Percentiles rank a stretch among this genome's conserved stretches.
These are phyloP conservation scores for Ascidia mentula DNA, from an alignment of 23 tunicate species.

Conservation along the genomic window DNA sequence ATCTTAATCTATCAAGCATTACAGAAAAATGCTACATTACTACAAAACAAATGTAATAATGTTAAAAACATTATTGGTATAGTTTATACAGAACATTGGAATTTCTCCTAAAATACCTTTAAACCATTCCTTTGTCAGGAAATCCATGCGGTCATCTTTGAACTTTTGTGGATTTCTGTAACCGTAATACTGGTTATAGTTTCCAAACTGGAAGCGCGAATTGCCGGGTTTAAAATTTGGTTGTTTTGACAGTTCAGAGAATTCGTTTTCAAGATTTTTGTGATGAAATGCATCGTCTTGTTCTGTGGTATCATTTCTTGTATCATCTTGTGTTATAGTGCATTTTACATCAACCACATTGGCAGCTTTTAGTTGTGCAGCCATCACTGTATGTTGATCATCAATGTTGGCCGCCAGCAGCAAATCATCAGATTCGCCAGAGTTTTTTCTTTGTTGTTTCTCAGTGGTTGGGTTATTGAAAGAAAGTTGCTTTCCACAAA, in stretches of 20 bases:
- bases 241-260: not conserved
- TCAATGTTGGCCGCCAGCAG: conserved; percentile 5
- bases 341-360: not conserved
- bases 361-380: not conserved
- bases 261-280: not conserved
- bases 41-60: too few species aligned
- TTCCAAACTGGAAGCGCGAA: conserved; percentile 87
- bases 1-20: too few species aligned
- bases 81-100: too few species aligned
- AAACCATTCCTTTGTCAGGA: conserved; percentile 93
- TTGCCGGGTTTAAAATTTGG: conserved; percentile 27
- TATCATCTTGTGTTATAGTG: not conserved
- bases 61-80: too few species aligned
- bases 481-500: not conserved
- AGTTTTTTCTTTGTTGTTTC: not conserved
- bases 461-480: not conserved
- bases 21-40: too few species aligned
- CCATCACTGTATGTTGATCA: not conserved
- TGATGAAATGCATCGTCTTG: not conserved
- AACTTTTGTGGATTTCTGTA: conserved; percentile 91
- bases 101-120: conserved; percentile 58
- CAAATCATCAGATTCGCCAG: not conserved
- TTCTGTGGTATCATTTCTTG: not conserved
- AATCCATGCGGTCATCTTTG: conserved; percentile 68
- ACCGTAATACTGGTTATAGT: conserved; percentile 91